A percentile compares a stretch with the other conserved stretches of the same genome.
phyloP scores from a whole-genome alignment of 2,888 invertebrate genomes.

The Pherbina coryleti region DNA sequence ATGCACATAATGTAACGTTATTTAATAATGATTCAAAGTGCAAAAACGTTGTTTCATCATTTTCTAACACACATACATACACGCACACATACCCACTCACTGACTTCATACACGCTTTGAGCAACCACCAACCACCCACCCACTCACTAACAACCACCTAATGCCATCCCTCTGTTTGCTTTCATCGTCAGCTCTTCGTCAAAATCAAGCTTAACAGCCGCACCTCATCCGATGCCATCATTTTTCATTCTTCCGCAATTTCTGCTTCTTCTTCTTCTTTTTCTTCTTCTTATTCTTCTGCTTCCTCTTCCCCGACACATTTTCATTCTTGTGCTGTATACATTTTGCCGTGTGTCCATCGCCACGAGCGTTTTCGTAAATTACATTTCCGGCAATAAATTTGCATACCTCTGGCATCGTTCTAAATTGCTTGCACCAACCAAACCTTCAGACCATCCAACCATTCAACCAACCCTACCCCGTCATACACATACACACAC shows the following conservation, averaged over 20 bases:
- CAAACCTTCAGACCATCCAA: constrained; percentile 25
- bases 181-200: not conserved
- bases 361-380: constrained; percentile 68
- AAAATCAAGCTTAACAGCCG: not conserved
- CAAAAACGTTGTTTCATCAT: constrained; percentile 4
- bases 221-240: not conserved
- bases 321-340: not conserved
- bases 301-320: constrained; percentile 5
- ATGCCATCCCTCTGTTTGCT: not conserved
- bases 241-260: constrained; percentile 12
- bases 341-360: constrained; percentile 49
- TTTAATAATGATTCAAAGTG: constrained; percentile 22
- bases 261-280: constrained; percentile 37
- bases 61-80: not conserved
- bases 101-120: no score
- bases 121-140: not conserved
- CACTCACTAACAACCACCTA: not conserved
- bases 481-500: not conserved
- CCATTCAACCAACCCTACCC: not conserved
- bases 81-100: not conserved
- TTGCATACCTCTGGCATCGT: constrained; percentile 68
- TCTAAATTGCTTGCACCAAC: constrained; percentile 65
- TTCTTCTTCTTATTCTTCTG: constrained; percentile 17
- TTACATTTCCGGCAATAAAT: constrained; percentile 70
- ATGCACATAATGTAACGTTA: not conserved